phyloP scores from a whole-genome alignment of 2,888 invertebrate species.

The Dynastes hyllus region DNA sequence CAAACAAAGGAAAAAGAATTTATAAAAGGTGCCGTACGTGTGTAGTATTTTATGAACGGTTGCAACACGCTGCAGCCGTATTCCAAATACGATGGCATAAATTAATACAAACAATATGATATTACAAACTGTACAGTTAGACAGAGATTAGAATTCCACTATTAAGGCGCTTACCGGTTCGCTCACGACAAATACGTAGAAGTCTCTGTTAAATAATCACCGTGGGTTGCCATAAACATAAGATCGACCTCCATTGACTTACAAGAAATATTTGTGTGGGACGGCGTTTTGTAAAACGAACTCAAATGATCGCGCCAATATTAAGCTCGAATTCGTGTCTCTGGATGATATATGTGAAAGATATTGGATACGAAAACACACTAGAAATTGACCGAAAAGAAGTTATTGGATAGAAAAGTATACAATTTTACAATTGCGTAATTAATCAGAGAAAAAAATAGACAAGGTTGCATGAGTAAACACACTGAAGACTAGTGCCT shows the following conservation, averaged over 20 bases:
- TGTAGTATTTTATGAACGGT: slow-evolving; percentile 3
- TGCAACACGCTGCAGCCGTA: slow-evolving; percentile 22
- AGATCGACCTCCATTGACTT: slow-evolving; percentile 45
- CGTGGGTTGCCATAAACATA: slow-evolving; percentile 41
- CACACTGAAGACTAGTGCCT: too few relatives aligned
- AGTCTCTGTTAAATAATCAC: slow-evolving; percentile 41
- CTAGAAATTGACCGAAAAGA: too few relatives aligned
- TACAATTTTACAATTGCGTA: too few relatives aligned
- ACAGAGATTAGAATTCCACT: slow-evolving; percentile 41
- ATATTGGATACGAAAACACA: too few relatives aligned
- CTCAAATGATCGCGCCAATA: background rate
- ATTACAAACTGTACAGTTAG: slow-evolving; percentile 47
- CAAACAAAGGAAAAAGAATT: background rate
- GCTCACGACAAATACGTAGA: slow-evolving; percentile 44
- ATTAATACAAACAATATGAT: slow-evolving; percentile 44
- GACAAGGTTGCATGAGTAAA: too few relatives aligned
- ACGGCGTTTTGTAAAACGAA: slow-evolving; percentile 27
- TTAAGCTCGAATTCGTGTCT: background rate
- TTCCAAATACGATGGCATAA: slow-evolving; percentile 38
- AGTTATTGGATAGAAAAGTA: too few relatives aligned
- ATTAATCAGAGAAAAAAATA: too few relatives aligned
- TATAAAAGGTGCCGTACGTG: background rate
- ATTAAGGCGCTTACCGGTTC: slow-evolving; percentile 39
- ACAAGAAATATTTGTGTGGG: slow-evolving; percentile 45
- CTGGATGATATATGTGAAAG: too few relatives aligned